A percentile compares a stretch with the other conserved stretches of the same genome.
Evolutionary conservation across 2,113 vertebrate species (phyloP).

Genomic region (Benitochromis conjunctus): DNA sequence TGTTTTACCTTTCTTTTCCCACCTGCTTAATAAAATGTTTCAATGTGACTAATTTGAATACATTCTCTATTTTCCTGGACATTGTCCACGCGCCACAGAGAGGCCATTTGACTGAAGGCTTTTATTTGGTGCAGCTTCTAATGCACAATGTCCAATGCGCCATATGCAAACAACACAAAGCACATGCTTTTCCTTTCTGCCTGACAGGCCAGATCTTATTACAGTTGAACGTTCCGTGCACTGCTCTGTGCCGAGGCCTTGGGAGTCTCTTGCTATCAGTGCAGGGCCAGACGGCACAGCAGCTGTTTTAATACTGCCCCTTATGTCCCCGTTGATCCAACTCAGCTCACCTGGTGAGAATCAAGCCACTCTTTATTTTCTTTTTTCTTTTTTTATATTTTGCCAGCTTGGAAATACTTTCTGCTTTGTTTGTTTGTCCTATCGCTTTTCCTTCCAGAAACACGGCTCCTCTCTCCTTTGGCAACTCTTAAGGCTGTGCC

Average conservation of each 20-base stretch:
- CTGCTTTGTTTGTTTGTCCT: conserved; percentile 40
- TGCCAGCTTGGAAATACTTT: conserved; percentile 37
- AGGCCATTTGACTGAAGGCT: conserved; percentile 1
- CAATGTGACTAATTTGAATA: neutral
- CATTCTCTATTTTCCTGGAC: neutral
- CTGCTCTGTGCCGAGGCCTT: conserved; percentile 11
- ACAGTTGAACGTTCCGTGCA: conserved; percentile 17
- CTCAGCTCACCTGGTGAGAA: conserved; percentile 54
- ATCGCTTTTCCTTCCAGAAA: conserved; percentile 29
- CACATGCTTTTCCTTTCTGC: conserved; percentile 35
- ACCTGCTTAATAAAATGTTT: neutral
- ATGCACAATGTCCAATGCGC: neutral
- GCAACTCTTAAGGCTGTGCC: conserved; percentile 20
- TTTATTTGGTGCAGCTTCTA: neutral
- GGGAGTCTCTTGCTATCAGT: conserved; percentile 40
- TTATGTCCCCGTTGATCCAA: conserved; percentile 46
- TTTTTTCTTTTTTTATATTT: neutral
- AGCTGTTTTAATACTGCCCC: conserved; percentile 51
- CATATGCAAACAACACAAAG: conserved; percentile 52
- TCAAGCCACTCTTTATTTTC: conserved; percentile 7
- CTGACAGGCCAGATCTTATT: conserved; percentile 37
- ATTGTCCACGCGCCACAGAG: neutral
- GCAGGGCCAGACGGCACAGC: conserved; percentile 38
- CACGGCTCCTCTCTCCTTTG: conserved; percentile 7
- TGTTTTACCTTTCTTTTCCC: neutral